Base-by-base conservation (phyloP, 1,140 invertebrate species). In the Brachionus asplanchnoidis region DNA sequence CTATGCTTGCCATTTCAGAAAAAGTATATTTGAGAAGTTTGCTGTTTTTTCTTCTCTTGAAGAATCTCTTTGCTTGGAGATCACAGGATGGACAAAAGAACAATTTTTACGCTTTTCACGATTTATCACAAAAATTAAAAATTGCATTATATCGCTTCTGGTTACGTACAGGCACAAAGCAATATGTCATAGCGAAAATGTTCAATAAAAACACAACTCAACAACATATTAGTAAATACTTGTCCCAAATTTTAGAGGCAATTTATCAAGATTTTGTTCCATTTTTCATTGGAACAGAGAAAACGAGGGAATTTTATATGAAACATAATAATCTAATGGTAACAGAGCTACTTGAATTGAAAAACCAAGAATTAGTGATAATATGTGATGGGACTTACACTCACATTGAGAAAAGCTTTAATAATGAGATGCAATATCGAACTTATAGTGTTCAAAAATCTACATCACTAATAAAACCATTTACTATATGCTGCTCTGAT, bases 291-390 rank as follows among this genome's bases (percentile, higher is more conserved):
- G 28, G 70, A 75, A 42, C 70, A 42, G 40, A 44, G 20, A 75
- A 44, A 44, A 23, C 11, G 9, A 17, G 70, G 40, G 70, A 75
- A 42, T 75, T 75, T 75, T 75, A 14, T 42, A 23, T 42, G 40
- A 75, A 3, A 3, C 70, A 75, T 44, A 75, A 75, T 44, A 75
- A 75, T 44, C 14, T 17, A 75, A 75, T 75, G 70, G 70, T 75
- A 17, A 75, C 11, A 17, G 36, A 75, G 20, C 40, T 75, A 44
- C 36, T 42, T 17, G 17, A 40, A 23, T 42, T 75, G 6, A 75
- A 36, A 4, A 44, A 75, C 9, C 32, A 75, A 42, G 40, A 44
- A 23, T 11, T 75, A 20, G 70, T 75, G 2, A 20, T 75, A 20
- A 44, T 75, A 17, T 36, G 17, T 75, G 70, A 75, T 75, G 70